Conservation (phyloP, 2,113 vertebrate species). For the Thermophis baileyi region DNA sequence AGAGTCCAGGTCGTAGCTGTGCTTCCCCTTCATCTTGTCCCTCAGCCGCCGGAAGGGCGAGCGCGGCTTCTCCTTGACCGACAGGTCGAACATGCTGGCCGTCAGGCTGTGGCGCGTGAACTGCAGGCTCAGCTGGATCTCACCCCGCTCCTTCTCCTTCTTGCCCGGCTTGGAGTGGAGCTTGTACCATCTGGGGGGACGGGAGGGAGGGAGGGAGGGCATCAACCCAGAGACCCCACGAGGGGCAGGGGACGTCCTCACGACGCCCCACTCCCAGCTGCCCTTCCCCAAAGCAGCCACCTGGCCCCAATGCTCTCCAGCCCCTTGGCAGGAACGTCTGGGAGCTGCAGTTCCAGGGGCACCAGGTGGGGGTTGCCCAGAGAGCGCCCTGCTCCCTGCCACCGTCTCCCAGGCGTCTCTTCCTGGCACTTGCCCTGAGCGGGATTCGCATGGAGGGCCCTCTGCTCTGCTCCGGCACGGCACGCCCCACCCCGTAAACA, state of each 20-base stretch:
- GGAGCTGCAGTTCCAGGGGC: not conserved
- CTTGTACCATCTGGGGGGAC: constrained; percentile 82
- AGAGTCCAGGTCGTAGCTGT: constrained; percentile 78
- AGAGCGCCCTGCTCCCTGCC: not conserved
- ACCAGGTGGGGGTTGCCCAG: not conserved
- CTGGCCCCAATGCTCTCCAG: not conserved
- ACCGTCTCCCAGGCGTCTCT: not conserved
- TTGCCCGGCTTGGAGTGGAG: constrained; percentile 91
- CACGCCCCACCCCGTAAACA: not conserved
- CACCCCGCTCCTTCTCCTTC: constrained; percentile 94
- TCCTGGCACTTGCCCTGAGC: not conserved
- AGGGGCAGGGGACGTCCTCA: not conserved
- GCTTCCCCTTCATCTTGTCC: constrained; percentile 88
- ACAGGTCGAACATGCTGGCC: constrained; percentile 97
- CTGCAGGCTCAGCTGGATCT: constrained; percentile 87
- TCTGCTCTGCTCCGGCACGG: not conserved
- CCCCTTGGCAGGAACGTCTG: not conserved
- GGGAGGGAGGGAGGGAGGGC: not conserved
- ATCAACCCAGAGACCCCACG: not conserved
- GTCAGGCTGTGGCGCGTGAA: constrained; percentile 88
- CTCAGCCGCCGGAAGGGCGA: constrained; percentile 89
- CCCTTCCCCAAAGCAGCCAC: not conserved
- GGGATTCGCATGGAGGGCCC: not conserved
- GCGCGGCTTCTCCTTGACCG: constrained; percentile 85
- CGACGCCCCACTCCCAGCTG: not conserved